Evolutionary conservation across 1,140 invertebrate species (phyloP).

Genomic region (Drosophila novamexicana): DNA sequence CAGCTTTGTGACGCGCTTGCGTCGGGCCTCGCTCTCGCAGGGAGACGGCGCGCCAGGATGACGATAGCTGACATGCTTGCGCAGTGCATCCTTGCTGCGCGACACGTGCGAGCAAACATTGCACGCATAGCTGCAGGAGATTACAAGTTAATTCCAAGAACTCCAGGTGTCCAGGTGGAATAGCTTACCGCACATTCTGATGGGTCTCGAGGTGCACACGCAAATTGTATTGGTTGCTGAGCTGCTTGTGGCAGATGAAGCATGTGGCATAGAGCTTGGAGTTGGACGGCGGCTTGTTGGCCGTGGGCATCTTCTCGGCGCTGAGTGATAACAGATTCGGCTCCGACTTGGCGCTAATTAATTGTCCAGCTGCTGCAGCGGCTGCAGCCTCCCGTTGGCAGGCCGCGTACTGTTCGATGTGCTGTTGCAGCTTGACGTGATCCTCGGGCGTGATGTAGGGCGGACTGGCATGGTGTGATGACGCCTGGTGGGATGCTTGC

Average conservation of each 20-base stretch:
- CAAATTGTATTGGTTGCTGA: slow-evolving; percentile 95
- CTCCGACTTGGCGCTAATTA: slow-evolving; percentile 72
- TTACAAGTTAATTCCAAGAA: neutral
- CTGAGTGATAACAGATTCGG: slow-evolving; percentile 63
- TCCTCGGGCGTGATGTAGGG: slow-evolving; percentile 75
- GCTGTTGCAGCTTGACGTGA: slow-evolving; percentile 76
- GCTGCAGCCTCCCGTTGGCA: slow-evolving; percentile 68
- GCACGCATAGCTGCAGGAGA: slow-evolving; percentile 87
- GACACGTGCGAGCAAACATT: slow-evolving; percentile 93
- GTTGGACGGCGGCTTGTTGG: slow-evolving; percentile 81
- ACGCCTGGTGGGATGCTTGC: slow-evolving; percentile 58
- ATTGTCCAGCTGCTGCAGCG: slow-evolving; percentile 54
- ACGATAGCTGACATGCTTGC: slow-evolving; percentile 94
- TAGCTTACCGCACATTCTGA: slow-evolving; percentile 89
- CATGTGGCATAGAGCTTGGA: slow-evolving; percentile 88
- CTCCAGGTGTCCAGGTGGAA: neutral
- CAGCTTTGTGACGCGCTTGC: slow-evolving; percentile 75
- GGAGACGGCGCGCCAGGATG: slow-evolving; percentile 87
- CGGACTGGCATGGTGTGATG: slow-evolving; percentile 46
- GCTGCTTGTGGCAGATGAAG: slow-evolving; percentile 92
- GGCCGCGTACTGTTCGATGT: slow-evolving; percentile 74
- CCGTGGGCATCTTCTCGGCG: slow-evolving; percentile 56
- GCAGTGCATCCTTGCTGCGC: slow-evolving; percentile 92
- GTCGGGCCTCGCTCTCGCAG: slow-evolving; percentile 77
- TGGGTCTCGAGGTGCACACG: slow-evolving; percentile 95